A percentile compares a stretch with the other conserved stretches of the same genome.
Evolutionary conservation across 2,113 vertebrate species (phyloP).

Genomic region (Eira barbara): DNA sequence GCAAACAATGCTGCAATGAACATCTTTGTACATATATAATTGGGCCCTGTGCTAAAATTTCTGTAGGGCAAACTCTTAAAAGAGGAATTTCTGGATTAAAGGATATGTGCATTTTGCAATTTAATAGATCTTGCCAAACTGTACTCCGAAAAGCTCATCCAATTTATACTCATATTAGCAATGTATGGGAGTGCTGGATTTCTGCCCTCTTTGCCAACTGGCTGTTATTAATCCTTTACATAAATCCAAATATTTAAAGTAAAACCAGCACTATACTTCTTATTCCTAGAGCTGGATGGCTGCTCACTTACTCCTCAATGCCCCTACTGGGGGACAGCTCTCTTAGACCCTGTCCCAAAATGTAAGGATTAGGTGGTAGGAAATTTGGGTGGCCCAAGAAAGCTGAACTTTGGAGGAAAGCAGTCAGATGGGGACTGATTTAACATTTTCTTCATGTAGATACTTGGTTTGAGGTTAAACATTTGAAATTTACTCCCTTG

Average conservation of each 20-base stretch:
- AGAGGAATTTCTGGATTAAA: slow-evolving; percentile 36
- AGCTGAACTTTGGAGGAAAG: neutral
- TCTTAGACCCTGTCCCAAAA: neutral
- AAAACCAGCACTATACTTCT: neutral
- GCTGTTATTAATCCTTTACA: neutral
- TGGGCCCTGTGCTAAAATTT: neutral
- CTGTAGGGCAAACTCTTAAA: slow-evolving; percentile 15
- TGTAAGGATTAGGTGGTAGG: neutral
- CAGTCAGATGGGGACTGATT: neutral
- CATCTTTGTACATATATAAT: neutral
- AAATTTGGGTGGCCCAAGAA: neutral
- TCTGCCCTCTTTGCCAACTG: neutral
- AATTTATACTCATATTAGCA: slow-evolving; percentile 4
- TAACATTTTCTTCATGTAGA: neutral
- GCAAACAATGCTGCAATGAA: neutral
- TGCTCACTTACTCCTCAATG: neutral
- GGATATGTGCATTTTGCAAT: slow-evolving; percentile 11
- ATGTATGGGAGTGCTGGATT: neutral
- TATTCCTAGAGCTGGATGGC: neutral
- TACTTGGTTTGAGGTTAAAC: neutral
- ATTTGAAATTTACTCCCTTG: neutral
- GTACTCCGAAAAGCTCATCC: neutral
- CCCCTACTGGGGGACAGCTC: neutral
- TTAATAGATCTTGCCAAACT: slow-evolving; percentile 35
- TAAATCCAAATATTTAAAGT: slow-evolving; percentile 35